Conservation (phyloP, 2,888 invertebrate species). For the Andrena chrysosceles region DNA sequence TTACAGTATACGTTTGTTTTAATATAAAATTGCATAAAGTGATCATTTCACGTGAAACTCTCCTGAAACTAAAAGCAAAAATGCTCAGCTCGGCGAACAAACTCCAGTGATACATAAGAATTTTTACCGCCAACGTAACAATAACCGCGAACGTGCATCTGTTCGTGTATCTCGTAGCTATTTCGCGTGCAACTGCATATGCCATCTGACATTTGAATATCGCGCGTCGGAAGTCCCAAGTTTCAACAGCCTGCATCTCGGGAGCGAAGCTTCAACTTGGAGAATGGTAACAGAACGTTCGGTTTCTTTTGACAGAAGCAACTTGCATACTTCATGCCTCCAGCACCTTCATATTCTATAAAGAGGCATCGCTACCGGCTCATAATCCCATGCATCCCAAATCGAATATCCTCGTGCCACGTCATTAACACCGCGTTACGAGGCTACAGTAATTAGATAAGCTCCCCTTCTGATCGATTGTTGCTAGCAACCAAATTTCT, state of each 20-base stretch:
- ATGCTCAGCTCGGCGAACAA: not conserved
- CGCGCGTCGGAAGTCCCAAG: not conserved
- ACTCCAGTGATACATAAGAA: not conserved
- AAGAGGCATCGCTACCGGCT: conserved; percentile 14
- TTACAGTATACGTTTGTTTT: too few relatives aligned
- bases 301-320: not conserved
- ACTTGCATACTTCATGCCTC: too few relatives aligned
- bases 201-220: conserved; percentile 3
- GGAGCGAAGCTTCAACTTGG: not conserved
- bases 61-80: too few relatives aligned
- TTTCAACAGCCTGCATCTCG: not conserved
- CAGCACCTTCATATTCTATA: not conserved
- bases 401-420: conserved; percentile 59
- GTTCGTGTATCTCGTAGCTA: conserved; percentile 19
- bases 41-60: too few relatives aligned
- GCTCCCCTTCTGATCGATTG: conserved; percentile 52
- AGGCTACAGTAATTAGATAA: conserved; percentile 60
- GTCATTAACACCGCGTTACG: conserved; percentile 61
- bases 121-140: not conserved
- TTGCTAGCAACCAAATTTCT: conserved; percentile 61
- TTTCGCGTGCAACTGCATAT: not conserved
- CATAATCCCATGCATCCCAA: conserved; percentile 32
- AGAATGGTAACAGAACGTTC: not conserved
- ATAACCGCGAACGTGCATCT: not conserved
- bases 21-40: too few relatives aligned